Evolutionary conservation across 2,113 vertebrate genomes (phyloP), one percentile per base, ranked within the genome.

Genomic region (Emydocephalus ijimae): DNA sequence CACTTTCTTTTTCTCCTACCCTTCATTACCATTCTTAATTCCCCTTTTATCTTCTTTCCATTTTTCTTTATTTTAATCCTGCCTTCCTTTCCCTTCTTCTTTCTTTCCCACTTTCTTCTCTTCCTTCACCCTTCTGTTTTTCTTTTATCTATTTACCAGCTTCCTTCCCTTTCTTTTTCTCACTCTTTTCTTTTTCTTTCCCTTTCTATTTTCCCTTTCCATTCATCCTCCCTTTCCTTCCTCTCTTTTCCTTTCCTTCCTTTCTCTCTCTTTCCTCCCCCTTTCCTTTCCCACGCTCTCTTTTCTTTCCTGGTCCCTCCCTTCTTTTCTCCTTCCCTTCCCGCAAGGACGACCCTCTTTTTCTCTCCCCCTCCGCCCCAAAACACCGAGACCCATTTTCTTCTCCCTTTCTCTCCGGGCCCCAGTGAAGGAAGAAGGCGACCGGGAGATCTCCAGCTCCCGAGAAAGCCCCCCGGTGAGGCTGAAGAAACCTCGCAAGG

Each of bases 401-500:
- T 34, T 12, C 48, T 50, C 69, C 93, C 39, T 9, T 92, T 94
- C 92, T 90, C 88, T 45, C 85, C 88, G 29, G 92, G 3, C 26
- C 87, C 23, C 98, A 99, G 99, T 99, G 97, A 99, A 99, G 96
- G 99, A 99, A 96, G 99, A 99, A 94, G 99, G 98, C 0, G 99
- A 99, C 98, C 96, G 99, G 57, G 99, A 99, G 96, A 99, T 99
- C 97, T 99, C 99, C 95, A 99, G 99, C 96, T 99, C 99, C 93
- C 97, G 99, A 96, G 99, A 99, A 96, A 99, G 99, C 20, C 98
- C 99, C 4, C 99, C 99, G 4, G 99, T 99, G 90, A 97, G 99
- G 95, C 98, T 99, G 95, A 99, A 99, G 97, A 99, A 99, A 96
- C 99, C 99, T 0, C 97, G 99, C 86, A 99, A 99, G 97, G 99